Base-by-base conservation (phyloP, 1,140 invertebrate genomes). In the Platyscapa corneri region DNA sequence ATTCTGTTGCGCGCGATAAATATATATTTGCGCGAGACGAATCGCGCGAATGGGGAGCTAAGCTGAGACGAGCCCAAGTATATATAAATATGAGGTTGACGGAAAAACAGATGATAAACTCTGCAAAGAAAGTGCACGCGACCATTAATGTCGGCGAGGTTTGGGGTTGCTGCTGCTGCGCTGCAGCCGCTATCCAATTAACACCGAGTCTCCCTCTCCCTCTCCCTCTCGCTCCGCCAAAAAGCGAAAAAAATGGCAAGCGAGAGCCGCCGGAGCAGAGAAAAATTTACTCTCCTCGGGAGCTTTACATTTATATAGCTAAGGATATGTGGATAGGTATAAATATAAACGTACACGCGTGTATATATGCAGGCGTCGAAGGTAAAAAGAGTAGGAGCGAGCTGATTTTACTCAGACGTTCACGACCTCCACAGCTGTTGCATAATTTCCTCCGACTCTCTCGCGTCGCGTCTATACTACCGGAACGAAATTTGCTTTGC, bases 361-460 rank as follows among this genome's bases (percentile, higher is more conserved):
- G 0, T 14, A n/a, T 32, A n/a, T 20, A 30, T 16, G 42, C 42
- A 37, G 8, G 16, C 30, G n/a, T 60, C 60, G 64, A 70, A 49
- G 64, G 39, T 30, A 12, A 37, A 49, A 49, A 81, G 39, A 67
- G 37, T 32, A 10, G 2, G 27, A 8, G 27, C 42, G 64, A 67
- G 60, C 60, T 81, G 46, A 60, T 78, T 32, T 37, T 37, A 39
- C 23, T 60, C 46, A 20, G 12, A 42, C 56, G 49, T 65, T 39
- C 77, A 39, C 78, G 34, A 67, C 78, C 64, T 67, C 64, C n/a
- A 30, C 39, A 81, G 60, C 60, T 81, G 34, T 39, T 81, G 78
- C 78, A 81, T 81, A 81, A 81, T 81, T 67, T 64, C 30, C 77
- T 60, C 65, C 49, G 77, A 65, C 77, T 39, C 76, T 56, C 56